These are phyloP conservation scores for Cydia fagiglandana DNA, from an alignment of 1,140 invertebrate genomes.

Conservation along the genomic window DNA sequence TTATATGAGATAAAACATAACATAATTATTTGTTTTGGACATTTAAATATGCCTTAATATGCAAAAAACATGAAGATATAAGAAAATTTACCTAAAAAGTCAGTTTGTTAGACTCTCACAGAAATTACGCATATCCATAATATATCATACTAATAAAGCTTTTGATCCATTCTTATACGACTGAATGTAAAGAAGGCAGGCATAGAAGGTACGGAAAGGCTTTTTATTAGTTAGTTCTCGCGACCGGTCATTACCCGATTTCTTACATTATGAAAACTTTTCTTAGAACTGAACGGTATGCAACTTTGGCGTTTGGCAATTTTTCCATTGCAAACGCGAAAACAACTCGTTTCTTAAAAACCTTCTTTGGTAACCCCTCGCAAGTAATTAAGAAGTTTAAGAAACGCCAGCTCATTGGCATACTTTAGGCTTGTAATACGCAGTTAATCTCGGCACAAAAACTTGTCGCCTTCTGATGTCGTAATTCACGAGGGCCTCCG, in stretches of 20 bases:
- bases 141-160: too few relatives aligned
- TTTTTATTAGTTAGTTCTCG: not conserved
- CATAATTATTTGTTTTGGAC: too few relatives aligned
- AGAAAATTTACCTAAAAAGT: not conserved
- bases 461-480: slow-evolving; percentile 63
- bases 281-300: slow-evolving; percentile 40
- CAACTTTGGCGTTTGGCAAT: slow-evolving; percentile 40
- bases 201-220: not conserved
- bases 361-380: slow-evolving; percentile 43
- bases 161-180: too few relatives aligned
- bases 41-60: too few relatives aligned
- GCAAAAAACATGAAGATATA: too few relatives aligned
- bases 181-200: not conserved
- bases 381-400: slow-evolving; percentile 68
- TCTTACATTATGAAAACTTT: not conserved
- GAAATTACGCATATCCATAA: too few relatives aligned
- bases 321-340: slow-evolving; percentile 44
- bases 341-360: slow-evolving; percentile 48
- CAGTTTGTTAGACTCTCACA: too few relatives aligned
- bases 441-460: slow-evolving; percentile 71
- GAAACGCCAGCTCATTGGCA: slow-evolving; percentile 66
- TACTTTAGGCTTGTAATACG: slow-evolving; percentile 70
- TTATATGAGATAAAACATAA: too few relatives aligned
- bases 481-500: slow-evolving; percentile 62
- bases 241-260: not conserved